Evolutionary conservation across 2,113 vertebrate species (phyloP).

Genomic region (Cottus gobio): DNA sequence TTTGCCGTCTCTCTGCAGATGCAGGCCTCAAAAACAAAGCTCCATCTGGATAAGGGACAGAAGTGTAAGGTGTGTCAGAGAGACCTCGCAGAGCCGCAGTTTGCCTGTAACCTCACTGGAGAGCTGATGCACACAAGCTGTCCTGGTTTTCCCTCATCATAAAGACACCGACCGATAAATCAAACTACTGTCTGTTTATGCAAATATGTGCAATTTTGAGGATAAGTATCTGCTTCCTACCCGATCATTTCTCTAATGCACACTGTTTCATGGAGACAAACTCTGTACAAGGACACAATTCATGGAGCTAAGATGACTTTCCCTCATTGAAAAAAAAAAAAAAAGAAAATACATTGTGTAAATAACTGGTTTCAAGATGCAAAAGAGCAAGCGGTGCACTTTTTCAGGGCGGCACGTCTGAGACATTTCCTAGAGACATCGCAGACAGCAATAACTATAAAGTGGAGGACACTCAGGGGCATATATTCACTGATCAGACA

Average conservation of each 20-base stretch:
- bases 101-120: conserved; percentile 57
- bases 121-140: conserved; percentile 74
- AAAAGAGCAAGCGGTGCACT: conserved; percentile 65
- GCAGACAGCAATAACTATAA: conserved; percentile 59
- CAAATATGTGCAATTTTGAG: conserved; percentile 3
- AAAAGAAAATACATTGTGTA: conserved; percentile 59
- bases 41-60: conserved; percentile 62
- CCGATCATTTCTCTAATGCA: conserved; percentile 41
- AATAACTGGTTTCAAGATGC: conserved; percentile 65
- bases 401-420: conserved; percentile 61
- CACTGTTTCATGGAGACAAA: conserved; percentile 34
- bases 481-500: conserved; percentile 69
- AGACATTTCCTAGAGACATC: conserved; percentile 60
- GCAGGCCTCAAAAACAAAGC: conserved; percentile 61
- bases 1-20: conserved; percentile 55
- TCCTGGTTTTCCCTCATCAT: background rate
- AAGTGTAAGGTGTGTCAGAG: conserved; percentile 67
- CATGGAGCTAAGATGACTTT: conserved; percentile 37
- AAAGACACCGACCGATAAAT: background rate
- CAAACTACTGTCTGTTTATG: conserved; percentile 9
- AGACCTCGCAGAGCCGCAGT: conserved; percentile 64
- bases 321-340: conserved; percentile 51
- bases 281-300: conserved; percentile 47
- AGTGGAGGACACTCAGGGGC: conserved; percentile 58
- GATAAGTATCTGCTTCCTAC: conserved; percentile 35